A percentile compares a stretch with the other conserved stretches of the same genome.
These are phyloP conservation scores for Drosophila recens DNA, from an alignment of 2,888 invertebrate species.

Conservation along the genomic window DNA sequence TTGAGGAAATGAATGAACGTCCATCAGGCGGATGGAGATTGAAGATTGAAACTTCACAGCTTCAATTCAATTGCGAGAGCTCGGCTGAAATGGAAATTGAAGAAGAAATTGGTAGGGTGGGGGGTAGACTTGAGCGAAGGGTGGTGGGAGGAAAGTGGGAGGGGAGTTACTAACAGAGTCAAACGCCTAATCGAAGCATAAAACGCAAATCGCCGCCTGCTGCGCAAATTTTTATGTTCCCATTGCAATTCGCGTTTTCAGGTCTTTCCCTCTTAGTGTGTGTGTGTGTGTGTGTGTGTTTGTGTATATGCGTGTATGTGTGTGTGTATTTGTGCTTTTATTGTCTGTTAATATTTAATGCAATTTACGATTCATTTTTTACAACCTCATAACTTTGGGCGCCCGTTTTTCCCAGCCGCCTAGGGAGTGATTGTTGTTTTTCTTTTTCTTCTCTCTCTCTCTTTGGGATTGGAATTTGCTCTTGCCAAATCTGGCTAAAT, in stretches of 20 bases:
- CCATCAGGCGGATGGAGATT: conserved; percentile 7
- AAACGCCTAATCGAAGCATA: conserved; percentile 74
- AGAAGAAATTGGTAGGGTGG: neutral
- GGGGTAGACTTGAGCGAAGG: no score
- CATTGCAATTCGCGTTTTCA: conserved; percentile 50
- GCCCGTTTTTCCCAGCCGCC: conserved; percentile 8
- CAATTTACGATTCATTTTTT: conserved; percentile 80
- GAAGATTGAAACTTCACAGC: conserved; percentile 4
- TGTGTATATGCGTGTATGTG: conserved; percentile 3
- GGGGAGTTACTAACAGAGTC: neutral
- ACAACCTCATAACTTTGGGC: conserved; percentile 73
- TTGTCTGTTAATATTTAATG: conserved; percentile 80
- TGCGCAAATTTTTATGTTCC: conserved; percentile 60
- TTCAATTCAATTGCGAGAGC: conserved; percentile 20
- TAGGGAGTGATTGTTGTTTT: conserved; percentile 33
- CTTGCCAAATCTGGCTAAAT: conserved; percentile 5
- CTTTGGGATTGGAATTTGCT: neutral
- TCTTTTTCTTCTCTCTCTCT: neutral
- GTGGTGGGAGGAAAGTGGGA: neutral
- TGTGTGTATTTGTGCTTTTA: conserved; percentile 51
- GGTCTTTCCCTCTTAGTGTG: conserved; percentile 3
- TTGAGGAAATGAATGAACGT: neutral
- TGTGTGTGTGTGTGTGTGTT: neutral
- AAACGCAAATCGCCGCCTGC: conserved; percentile 70
- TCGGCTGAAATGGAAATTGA: conserved; percentile 1